Conservation (phyloP, 1,140 invertebrate species). For the Adelges cooleyi region DNA sequence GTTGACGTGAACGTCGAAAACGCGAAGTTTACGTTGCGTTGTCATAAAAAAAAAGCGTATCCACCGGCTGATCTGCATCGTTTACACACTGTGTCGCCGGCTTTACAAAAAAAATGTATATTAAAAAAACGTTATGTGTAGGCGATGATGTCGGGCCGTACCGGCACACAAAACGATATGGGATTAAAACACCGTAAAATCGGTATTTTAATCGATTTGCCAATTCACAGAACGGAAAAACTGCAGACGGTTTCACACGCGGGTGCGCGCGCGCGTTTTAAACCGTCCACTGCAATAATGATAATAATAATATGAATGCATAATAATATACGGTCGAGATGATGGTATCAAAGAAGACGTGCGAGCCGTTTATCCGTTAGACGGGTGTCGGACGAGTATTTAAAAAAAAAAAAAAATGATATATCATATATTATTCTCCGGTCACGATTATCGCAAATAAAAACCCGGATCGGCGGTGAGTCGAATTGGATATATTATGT, state of each 20-base stretch:
- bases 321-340: no score
- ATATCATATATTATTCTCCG: conserved; percentile 24
- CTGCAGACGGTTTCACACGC: neutral
- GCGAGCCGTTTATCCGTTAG: conserved; percentile 7
- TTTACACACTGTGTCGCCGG: no score
- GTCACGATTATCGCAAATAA: conserved; percentile 22
- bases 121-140: no score
- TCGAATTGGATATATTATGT: conserved; percentile 18
- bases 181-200: neutral
- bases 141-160: no score
- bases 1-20: no score
- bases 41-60: no score
- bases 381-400: conserved; percentile 12
- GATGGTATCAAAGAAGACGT: no score
- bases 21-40: no score
- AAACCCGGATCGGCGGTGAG: conserved; percentile 17
- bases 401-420: conserved; percentile 8
- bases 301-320: neutral
- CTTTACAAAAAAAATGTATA: no score
- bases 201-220: conserved; percentile 14
- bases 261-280: neutral
- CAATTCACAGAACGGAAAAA: neutral
- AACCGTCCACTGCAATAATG: neutral
- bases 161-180: no score
- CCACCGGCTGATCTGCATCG: no score